Conservation (phyloP, 2,113 vertebrate genomes). For the Psettodes erumei region DNA sequence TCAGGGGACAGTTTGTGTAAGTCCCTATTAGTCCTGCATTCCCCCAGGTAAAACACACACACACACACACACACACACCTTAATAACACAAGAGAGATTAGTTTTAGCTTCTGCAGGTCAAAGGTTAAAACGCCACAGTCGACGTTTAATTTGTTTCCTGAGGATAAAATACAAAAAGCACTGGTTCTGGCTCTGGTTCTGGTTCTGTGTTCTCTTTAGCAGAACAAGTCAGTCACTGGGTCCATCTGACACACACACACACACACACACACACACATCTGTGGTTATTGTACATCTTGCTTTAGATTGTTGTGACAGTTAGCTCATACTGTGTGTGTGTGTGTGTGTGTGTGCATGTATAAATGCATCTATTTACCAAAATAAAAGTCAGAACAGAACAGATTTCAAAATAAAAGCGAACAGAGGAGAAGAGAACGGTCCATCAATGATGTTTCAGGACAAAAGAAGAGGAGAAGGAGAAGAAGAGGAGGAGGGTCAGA, state of each 20-base stretch:
- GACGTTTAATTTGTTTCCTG: background rate
- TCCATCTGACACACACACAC: background rate
- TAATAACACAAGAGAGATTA: background rate
- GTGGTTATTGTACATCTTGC: too few species aligned
- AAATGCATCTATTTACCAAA: background rate
- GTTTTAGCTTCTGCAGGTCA: background rate
- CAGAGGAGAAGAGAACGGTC: background rate
- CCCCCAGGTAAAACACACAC: constrained; percentile 15
- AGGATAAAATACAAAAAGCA: too few species aligned
- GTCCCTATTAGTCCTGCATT: constrained; percentile 16
- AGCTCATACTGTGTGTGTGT: too few species aligned
- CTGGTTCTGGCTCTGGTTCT: too few species aligned
- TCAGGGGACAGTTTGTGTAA: constrained; percentile 36
- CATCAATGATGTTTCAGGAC: background rate
- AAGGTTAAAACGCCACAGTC: too few species aligned
- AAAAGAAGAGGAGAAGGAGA: background rate
- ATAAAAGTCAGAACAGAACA: background rate
- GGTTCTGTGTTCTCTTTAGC: too few species aligned
- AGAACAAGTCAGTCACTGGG: too few species aligned
- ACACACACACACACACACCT: background rate
- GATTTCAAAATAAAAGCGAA: background rate
- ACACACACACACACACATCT: background rate
- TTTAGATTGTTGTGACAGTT: too few species aligned
- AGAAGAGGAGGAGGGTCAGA: constrained; percentile 13
- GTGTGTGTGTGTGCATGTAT: background rate